These are phyloP conservation scores for Drosophila robusta DNA, from an alignment of 2,888 invertebrate species.

Conservation along the genomic window DNA sequence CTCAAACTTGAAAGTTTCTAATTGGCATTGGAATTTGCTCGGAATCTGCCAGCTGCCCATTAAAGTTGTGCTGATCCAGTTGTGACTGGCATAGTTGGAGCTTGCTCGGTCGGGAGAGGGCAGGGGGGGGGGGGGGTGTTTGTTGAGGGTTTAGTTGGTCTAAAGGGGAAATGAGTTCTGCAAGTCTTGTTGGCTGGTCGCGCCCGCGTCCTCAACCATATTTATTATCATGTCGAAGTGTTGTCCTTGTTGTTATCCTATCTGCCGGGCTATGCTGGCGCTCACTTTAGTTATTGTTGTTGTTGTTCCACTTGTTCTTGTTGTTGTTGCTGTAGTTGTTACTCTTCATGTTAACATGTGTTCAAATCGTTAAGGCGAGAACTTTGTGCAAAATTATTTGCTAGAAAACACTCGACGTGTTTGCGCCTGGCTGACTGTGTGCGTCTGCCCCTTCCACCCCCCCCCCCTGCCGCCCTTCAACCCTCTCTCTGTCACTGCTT, in stretches of 20 bases:
- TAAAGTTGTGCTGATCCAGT: neutral
- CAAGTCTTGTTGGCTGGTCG: neutral
- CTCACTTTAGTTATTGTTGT: neutral
- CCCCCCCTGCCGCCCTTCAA: no score
- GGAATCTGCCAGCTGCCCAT: neutral
- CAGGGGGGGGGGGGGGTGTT: no score
- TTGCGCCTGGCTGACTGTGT: conserved; percentile 70
- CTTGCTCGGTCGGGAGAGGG: no score
- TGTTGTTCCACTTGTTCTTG: conserved; percentile 10
- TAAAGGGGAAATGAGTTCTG: no score
- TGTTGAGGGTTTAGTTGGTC: no score
- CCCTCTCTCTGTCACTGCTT: neutral
- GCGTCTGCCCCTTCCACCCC: neutral
- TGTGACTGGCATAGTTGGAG: no score
- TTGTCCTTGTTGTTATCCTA: conserved; percentile 66
- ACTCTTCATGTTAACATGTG: conserved; percentile 77
- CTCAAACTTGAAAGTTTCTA: neutral
- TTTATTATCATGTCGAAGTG: conserved; percentile 79
- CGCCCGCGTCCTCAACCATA: conserved; percentile 18
- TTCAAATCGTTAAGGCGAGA: conserved; percentile 79
- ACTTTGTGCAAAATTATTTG: conserved; percentile 80
- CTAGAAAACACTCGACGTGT: conserved; percentile 80
- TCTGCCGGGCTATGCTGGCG: conserved; percentile 14
- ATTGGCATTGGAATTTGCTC: neutral
- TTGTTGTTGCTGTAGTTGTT: conserved; percentile 67